Base-by-base conservation (phyloP, 1,140 invertebrate species). In the Drosophila albomicans region DNA sequence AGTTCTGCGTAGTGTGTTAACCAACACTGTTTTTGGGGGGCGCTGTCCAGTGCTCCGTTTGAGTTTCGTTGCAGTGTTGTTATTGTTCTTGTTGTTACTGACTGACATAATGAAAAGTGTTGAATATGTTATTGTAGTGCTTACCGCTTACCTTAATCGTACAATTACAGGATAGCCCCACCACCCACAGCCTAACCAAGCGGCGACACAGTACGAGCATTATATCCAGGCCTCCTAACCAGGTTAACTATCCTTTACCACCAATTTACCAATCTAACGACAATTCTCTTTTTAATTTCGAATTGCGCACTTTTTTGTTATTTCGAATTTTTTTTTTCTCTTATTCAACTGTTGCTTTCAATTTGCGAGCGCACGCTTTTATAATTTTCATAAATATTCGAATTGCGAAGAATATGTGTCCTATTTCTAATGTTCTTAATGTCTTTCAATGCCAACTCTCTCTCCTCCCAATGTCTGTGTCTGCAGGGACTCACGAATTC, bases 151-250 rank as follows among this genome's bases (percentile, higher is more conserved):
- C 70, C 74, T 67, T 80, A 78, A 81, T 79, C 41, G 75, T 87
- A 73, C 79, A 67, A 56, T 93, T 93, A 64, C 92, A 92, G 92
- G 92, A 92, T 78, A 94, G 94, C 92, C 94, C 94, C 81, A 93
- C 94, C 86, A 93, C 93, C 93, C 90, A 91, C 84, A 91, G 91
- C 79, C 94, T 96, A 93, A 96, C 95, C 79, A 94, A 95, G 92
- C 94, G 96, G 91, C 94, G 96, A 87, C 95, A 96, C 94, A 96
- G 95, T 93, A 94, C 94, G 77, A 94, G 94, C 87, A 94, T 94
- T 93, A 93, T 94, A 93, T 93, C 93, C 84, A 93, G 93, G 92
- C 91, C 91, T 71, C 87, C 91, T 78, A 92, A 92, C 82, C 92
- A 93, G 92, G 91, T 92, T 91, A 85, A 88, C 68, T 86, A 81